phyloP scores from a whole-genome alignment of 1,140 invertebrate species.

The Geopemphigus sp. region DNA sequence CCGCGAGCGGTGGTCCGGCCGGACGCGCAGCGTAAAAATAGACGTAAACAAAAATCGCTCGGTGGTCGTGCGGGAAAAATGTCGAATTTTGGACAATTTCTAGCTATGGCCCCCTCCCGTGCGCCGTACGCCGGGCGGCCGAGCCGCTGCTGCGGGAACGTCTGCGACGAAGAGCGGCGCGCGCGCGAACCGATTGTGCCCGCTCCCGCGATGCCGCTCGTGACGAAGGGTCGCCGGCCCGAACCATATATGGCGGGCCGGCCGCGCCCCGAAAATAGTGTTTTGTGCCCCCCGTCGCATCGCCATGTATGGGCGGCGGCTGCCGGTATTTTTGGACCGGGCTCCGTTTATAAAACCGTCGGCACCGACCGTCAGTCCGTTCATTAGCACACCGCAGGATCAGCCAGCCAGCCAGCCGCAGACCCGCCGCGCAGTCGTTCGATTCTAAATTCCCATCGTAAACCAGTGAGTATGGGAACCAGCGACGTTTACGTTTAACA shows the following conservation, averaged over 20 bases:
- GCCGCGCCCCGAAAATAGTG: slow-evolving; percentile 47
- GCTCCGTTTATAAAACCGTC: slow-evolving; percentile 47
- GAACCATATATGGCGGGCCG: slow-evolving; percentile 48
- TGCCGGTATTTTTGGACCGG: slow-evolving; percentile 38
- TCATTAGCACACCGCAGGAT: slow-evolving; percentile 43
- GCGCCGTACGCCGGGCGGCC: not conserved
- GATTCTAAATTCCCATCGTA: not conserved
- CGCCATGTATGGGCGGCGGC: slow-evolving; percentile 48
- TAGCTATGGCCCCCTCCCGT: not conserved
- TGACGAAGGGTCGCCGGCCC: slow-evolving; percentile 40
- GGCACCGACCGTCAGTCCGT: not conserved
- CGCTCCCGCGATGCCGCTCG: not conserved
- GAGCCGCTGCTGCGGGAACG: not conserved
- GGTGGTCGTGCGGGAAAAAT: not conserved
- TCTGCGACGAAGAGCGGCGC: not conserved
- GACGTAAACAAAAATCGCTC: slow-evolving; percentile 23
- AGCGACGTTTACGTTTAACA: no score
- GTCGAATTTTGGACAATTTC: slow-evolving; percentile 26
- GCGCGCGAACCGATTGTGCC: not conserved
- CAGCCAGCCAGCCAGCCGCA: slow-evolving; percentile 11
- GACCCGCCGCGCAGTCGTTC: slow-evolving; percentile 25
- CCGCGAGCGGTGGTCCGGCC: not conserved
- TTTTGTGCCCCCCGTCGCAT: slow-evolving; percentile 41
- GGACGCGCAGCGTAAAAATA: slow-evolving; percentile 20
- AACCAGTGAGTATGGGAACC: slow-evolving; percentile 33